Evolutionary conservation across 1,140 invertebrate species (phyloP).

Genomic region (Diplogasteroides magnus): DNA sequence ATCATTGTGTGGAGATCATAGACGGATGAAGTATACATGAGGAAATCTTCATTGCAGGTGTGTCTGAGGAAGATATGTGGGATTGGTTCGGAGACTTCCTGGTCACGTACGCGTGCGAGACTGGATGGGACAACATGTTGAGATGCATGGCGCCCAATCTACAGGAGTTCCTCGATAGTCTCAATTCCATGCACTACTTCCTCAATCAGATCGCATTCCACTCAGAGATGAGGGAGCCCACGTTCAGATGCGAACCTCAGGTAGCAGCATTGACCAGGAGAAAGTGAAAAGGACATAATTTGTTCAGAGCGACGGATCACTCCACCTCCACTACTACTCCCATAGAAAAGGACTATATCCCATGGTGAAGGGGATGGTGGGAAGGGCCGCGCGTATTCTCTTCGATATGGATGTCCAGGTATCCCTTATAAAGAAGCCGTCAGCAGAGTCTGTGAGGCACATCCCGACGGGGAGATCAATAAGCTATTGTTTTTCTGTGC

Average conservation of each 20-base stretch:
- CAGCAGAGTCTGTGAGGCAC: too few relatives aligned
- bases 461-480: too few relatives aligned
- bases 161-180: conserved; percentile 33
- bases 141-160: conserved; percentile 28
- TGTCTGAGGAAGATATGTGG: conserved; percentile 31
- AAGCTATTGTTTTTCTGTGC: too few relatives aligned
- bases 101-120: conserved; percentile 29
- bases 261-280: too few relatives aligned
- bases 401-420: conserved; percentile 32
- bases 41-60: conserved; percentile 16
- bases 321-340: conserved; percentile 31
- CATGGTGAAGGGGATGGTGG: conserved; percentile 7
- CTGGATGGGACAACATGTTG: conserved; percentile 31
- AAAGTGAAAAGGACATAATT: background rate
- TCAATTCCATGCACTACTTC: conserved; percentile 39
- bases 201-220: conserved; percentile 34
- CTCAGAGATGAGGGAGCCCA: conserved; percentile 29
- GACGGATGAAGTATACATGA: background rate
- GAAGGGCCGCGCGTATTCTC: conserved; percentile 18
- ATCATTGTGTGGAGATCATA: too few relatives aligned
- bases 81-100: conserved; percentile 31
- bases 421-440: too few relatives aligned
- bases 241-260: conserved; percentile 31
- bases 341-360: conserved; percentile 21
- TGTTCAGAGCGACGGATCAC: conserved; percentile 16